Evolutionary conservation across 2,888 invertebrate species (phyloP).

Genomic region (Julus scanicus): DNA sequence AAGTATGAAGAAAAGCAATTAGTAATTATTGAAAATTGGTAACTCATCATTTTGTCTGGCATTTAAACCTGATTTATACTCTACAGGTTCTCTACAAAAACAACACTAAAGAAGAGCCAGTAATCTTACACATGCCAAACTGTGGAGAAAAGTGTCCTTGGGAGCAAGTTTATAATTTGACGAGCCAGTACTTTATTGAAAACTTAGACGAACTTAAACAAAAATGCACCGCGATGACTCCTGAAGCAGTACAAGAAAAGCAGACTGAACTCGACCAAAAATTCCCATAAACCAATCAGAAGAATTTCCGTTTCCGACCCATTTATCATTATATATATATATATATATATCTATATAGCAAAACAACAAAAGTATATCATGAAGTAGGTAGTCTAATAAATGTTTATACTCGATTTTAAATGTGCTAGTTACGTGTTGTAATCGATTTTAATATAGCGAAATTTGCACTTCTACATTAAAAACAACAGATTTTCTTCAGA

Average conservation of each 20-base stretch:
- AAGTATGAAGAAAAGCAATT: background rate
- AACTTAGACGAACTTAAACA: constrained; percentile 8
- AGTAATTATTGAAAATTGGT: background rate
- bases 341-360: too few species aligned
- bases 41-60: background rate
- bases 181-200: background rate
- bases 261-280: background rate
- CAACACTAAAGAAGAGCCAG: constrained; percentile 1
- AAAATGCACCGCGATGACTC: background rate
- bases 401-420: background rate
- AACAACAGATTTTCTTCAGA: too few species aligned
- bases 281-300: background rate
- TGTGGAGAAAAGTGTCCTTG: constrained; percentile 47
- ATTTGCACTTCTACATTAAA: too few species aligned
- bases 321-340: too few species aligned
- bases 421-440: background rate
- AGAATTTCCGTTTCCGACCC: background rate
- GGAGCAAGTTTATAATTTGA: constrained; percentile 41
- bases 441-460: too few species aligned
- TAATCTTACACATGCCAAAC: background rate
- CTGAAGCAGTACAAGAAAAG: background rate
- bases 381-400: background rate
- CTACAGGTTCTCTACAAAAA: constrained; percentile 46
- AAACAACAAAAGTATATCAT: background rate
- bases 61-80: background rate